Evolutionary conservation across 1,140 invertebrate species (phyloP).

Genomic region (Paraescarpia echinospica): DNA sequence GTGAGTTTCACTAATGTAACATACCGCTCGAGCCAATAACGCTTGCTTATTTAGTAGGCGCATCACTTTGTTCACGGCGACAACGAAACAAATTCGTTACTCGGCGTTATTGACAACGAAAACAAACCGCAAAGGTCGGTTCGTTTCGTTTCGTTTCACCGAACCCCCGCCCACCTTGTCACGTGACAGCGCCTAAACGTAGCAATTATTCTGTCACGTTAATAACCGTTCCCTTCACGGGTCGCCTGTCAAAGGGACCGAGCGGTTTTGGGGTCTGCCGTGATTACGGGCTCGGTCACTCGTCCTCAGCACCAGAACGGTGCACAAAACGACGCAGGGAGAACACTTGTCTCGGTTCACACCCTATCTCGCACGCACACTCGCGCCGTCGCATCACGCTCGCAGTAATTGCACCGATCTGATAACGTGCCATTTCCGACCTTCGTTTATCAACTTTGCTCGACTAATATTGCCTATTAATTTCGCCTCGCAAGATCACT

Average conservation of each 20-base stretch:
- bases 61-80: background rate
- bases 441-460: background rate
- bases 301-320: background rate
- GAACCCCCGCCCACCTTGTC: background rate
- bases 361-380: background rate
- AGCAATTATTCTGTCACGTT: conserved; percentile 5
- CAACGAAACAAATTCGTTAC: background rate
- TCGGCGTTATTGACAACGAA: background rate
- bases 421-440: background rate
- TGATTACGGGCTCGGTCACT: background rate
- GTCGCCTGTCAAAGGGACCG: background rate
- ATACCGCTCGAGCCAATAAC: background rate
- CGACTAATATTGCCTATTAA: background rate
- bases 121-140: background rate
- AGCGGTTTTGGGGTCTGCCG: background rate
- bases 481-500: background rate
- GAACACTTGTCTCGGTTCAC: background rate
- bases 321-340: background rate
- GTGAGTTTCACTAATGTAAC: background rate
- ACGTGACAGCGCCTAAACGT: background rate
- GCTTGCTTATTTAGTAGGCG: background rate
- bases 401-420: background rate
- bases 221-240: background rate
- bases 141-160: background rate
- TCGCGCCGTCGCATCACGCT: background rate